Percentiles rank a stretch among this genome's conserved stretches.
Conservation (phyloP, 2,888 invertebrate genomes). For the Leptogaster cylindrica region DNA sequence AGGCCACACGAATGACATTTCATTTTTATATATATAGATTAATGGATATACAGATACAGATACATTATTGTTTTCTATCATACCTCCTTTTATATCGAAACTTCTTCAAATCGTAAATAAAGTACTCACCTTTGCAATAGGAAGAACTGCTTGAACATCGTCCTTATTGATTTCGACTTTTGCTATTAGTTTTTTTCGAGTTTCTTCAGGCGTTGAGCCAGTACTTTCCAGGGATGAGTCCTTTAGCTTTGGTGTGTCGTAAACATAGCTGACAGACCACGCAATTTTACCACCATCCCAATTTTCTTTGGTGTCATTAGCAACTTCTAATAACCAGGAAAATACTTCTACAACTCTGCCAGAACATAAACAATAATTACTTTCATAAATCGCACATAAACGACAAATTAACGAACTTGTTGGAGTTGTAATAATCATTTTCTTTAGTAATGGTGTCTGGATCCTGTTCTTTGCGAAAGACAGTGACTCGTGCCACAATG, state of each 20-base stretch:
- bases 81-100: background rate
- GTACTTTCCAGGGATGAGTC: conserved; percentile 55
- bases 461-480: conserved; percentile 70
- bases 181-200: conserved; percentile 74
- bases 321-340: conserved; percentile 89
- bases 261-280: conserved; percentile 81
- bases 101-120: background rate
- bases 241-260: conserved; percentile 65
- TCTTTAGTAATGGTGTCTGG: conserved; percentile 52
- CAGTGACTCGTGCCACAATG: conserved; percentile 87
- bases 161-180: conserved; percentile 90
- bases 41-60: too few relatives aligned
- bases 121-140: conserved; percentile 83
- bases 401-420: too few relatives aligned
- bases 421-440: conserved; percentile 46
- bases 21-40: too few relatives aligned
- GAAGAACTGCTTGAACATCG: conserved; percentile 90
- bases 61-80: background rate
- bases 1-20: too few relatives aligned
- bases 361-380: background rate
- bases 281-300: conserved; percentile 85
- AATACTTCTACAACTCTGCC: conserved; percentile 81
- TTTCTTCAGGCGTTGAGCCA: conserved; percentile 57
- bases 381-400: too few relatives aligned
- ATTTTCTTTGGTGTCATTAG: conserved; percentile 76